Conservation (phyloP, 1,140 invertebrate genomes). For the Sminthurinus signatus region DNA sequence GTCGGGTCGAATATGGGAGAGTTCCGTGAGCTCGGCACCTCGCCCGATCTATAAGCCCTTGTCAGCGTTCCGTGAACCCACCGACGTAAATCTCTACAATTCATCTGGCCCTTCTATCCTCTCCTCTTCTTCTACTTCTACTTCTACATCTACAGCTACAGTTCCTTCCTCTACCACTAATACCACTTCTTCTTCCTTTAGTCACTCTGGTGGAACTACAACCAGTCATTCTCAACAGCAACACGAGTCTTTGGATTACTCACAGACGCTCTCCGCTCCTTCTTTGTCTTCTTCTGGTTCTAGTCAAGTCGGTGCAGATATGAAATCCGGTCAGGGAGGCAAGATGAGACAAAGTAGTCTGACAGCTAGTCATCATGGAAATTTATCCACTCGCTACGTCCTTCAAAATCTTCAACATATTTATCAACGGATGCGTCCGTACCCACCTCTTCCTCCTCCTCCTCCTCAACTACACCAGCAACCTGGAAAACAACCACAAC, state of each 20-base stretch:
- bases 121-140: conserved; percentile 21
- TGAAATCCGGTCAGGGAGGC: not conserved
- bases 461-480: conserved; percentile 21
- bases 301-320: not conserved
- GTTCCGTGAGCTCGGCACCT: conserved; percentile 21
- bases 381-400: conserved; percentile 38
- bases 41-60: conserved; percentile 40
- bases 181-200: not conserved
- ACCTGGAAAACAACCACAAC: conserved; percentile 8
- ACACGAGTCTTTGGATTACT: conserved; percentile 6
- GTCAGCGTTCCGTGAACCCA: conserved; percentile 42
- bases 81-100: conserved; percentile 39
- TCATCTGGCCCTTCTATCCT: conserved; percentile 34
- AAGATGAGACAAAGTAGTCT: not conserved
- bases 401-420: conserved; percentile 35
- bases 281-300: conserved; percentile 9
- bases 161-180: not conserved
- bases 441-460: too few relatives aligned
- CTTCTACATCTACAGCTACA: conserved; percentile 8
- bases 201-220: not conserved
- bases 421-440: conserved; percentile 30
- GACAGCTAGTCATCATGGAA: not conserved
- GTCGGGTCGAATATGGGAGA: conserved; percentile 41
- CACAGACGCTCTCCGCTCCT: not conserved
- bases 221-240: not conserved